Evolutionary conservation across 2,888 invertebrate species (phyloP).

Genomic region (Dicyrtomina minuta): DNA sequence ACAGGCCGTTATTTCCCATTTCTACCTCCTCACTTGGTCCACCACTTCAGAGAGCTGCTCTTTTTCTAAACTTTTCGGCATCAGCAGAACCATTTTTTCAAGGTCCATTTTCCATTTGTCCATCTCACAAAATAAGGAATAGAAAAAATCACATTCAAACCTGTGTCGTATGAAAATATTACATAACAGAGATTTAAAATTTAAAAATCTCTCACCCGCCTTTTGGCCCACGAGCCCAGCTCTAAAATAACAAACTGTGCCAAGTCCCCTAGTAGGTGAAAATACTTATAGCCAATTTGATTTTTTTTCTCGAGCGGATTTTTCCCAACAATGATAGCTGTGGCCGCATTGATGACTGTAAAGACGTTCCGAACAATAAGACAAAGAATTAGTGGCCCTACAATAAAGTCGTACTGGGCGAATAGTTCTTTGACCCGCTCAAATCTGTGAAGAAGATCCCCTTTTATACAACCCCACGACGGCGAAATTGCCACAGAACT

Average conservation of each 20-base stretch:
- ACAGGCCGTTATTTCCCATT: conserved; percentile 16
- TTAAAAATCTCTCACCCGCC: conserved; percentile 24
- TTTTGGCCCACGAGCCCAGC: conserved; percentile 36
- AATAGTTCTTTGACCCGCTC: conserved; percentile 43
- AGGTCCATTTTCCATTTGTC: conserved; percentile 19
- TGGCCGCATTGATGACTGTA: conserved; percentile 40
- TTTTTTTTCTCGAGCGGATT: not conserved
- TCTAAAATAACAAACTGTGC: conserved; percentile 39
- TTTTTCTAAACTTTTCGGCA: conserved; percentile 17
- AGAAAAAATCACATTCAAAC: no score
- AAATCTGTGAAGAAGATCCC: conserved; percentile 37
- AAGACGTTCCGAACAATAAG: conserved; percentile 43
- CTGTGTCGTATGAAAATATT: no score
- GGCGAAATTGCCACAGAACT: no score
- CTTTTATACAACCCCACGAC: not conserved
- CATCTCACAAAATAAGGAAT: no score
- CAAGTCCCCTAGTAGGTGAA: conserved; percentile 37
- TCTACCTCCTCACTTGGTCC: conserved; percentile 16
- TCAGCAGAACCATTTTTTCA: conserved; percentile 20
- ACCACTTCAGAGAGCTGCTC: conserved; percentile 20
- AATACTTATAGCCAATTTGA: not conserved
- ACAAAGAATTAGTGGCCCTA: conserved; percentile 40
- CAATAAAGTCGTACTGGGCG: conserved; percentile 39
- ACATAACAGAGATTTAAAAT: no score
- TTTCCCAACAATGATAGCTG: conserved; percentile 35